Percentiles rank a stretch among this genome's conserved stretches.
phyloP scores from a whole-genome alignment of 2,797 vertebrate genomes.

The Falco novaeseelandiae region DNA sequence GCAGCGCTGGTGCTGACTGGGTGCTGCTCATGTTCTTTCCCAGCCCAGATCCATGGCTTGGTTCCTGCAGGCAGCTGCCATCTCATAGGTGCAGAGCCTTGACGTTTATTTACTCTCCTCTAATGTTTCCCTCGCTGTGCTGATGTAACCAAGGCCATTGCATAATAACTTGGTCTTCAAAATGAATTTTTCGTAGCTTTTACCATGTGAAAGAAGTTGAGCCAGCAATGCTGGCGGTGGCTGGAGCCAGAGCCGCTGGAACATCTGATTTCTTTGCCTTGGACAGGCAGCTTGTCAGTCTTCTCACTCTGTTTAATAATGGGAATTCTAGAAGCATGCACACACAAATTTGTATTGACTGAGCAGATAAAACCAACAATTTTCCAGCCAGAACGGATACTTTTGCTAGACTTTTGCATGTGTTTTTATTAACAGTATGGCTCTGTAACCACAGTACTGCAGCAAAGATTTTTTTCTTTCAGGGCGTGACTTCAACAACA shows the following conservation, averaged over 20 bases:
- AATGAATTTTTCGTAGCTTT: background rate
- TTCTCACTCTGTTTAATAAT: background rate
- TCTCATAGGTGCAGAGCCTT: background rate
- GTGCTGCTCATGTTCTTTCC: fast-evolving
- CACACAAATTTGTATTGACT: background rate
- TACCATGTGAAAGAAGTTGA: background rate
- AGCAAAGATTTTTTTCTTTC: background rate
- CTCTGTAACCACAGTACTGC: background rate
- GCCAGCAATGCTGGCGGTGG: background rate
- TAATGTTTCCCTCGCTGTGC: background rate
- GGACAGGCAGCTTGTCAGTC: background rate
- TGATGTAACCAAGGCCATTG: background rate
- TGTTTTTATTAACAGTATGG: background rate
- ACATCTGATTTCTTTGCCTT: background rate
- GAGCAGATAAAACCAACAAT: background rate
- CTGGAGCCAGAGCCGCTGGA: background rate
- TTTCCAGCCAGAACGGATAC: background rate
- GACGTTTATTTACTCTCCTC: background rate
- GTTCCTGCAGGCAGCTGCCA: background rate
- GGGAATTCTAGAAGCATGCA: background rate
- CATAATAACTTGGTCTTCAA: background rate
- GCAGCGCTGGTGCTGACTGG: background rate
- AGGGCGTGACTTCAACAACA: background rate
- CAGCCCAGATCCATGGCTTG: fast-evolving
- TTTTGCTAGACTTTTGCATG: background rate